Percentiles rank a stretch among this genome's conserved stretches.
Conservation (phyloP, 30 jellyfish, hydroid and myxozoan species). For the Nemopilema nomurai region DNA sequence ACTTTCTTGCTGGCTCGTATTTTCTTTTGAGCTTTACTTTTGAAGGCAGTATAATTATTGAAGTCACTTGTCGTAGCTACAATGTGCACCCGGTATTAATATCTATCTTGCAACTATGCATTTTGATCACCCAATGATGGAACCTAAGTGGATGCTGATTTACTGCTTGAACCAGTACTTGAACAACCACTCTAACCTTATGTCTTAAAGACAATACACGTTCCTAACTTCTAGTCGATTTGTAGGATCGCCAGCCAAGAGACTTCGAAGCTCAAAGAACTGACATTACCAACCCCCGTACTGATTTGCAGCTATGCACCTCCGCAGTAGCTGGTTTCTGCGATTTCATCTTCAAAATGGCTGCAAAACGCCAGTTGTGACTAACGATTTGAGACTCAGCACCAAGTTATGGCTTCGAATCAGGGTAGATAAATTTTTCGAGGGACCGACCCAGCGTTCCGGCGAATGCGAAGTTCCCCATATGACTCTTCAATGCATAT, state of each 20-base stretch:
- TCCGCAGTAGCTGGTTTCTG: background rate
- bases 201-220: too few species aligned
- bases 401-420: background rate
- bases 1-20: too few species aligned
- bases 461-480: background rate
- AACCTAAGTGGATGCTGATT: too few species aligned
- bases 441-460: background rate
- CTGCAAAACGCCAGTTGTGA: background rate
- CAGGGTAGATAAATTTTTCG: background rate
- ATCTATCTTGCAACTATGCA: too few species aligned
- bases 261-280: constrained; percentile 47
- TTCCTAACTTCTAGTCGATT: background rate
- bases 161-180: too few species aligned
- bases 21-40: too few species aligned
- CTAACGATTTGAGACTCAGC: background rate
- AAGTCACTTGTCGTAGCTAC: too few species aligned
- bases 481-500: background rate
- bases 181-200: too few species aligned
- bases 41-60: too few species aligned
- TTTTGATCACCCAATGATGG: too few species aligned
- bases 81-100: too few species aligned
- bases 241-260: constrained; percentile 54
- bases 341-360: background rate
- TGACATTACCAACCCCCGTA: background rate
- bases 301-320: background rate